Evolutionary conservation across 2,113 vertebrate genomes (phyloP), one percentile per base, ranked within the genome.

Genomic region (Xenopus borealis): DNA sequence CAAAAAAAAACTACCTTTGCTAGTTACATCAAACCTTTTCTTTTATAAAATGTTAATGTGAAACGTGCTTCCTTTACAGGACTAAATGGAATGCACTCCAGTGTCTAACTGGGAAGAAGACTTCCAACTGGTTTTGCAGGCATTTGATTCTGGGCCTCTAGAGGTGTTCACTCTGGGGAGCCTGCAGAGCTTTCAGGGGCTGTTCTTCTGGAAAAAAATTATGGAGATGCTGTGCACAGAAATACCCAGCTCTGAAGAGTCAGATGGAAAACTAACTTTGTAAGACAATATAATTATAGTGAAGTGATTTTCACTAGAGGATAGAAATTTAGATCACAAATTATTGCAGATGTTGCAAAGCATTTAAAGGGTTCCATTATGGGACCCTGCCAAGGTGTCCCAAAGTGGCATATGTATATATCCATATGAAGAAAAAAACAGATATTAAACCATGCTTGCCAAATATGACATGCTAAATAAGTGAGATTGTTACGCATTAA

Each of bases 181-280:
- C 18, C 11, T 69, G 17, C 66, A 75, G 12, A 40, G 7, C 9
- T 33, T 62, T 6, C 66, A 45, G 2, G 66, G 57, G 12, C 72
- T 45, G 19, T 75, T 75, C 33, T 66, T 66, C 1, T 75, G 72
- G 72, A 50, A n/a, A 23, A 75, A 10, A 14, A 10, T 69, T 11
- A 50, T 59, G 27, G 57, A 75, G 12, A 33, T 18, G n/a, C 46
- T 75, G 45, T 75, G 65, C 55, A 69, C 18, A 23, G 59, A 75
- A 12, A 57, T 52, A 12, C 72, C 72, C 12, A 33, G 12, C 7
- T 13, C 62, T 17, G 55, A 75, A 40, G 66, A 4, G 46, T 33
- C 12, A 50, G 44, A 14, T 10, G 27, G 57, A 10, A 40, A 53
- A 33, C 12, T 75, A n/a, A 69, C 30, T 10, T 12, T 75, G 72